Base-by-base conservation (phyloP, 2,888 invertebrate species). In the Druceiella hillmani region DNA sequence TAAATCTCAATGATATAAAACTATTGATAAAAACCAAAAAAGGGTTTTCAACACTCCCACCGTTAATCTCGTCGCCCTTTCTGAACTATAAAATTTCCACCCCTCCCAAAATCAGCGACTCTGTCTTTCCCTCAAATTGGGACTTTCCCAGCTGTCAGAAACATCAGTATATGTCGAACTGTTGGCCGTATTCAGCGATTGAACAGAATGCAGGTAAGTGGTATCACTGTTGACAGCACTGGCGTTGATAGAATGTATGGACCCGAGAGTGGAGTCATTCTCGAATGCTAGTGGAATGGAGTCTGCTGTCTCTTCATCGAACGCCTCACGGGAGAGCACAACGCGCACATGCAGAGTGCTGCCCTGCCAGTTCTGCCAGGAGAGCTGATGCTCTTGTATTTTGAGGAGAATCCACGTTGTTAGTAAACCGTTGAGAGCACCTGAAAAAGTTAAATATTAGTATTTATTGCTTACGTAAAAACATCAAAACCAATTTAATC, bases 381-480 rank as follows among this genome's bases (percentile, higher is more conserved):
- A 64, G 51, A 57, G 28, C 59, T 68, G 69, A 57, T 70, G 69
- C 58, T 69, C 69, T 52, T 70, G 69, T 47, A 69, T 58, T 60
- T 68, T 70, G 24, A 70, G 61, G 52, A 70, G 62, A 61, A 68
- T 64, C 69, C 69, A 70, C 24, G 69, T 70, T 2, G 69, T 70
- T 41, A 70, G 57, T 43, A 70, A 55, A 0, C 69, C 69, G 56
- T 70, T 70, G 7, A 69, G 52, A 0, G 69, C 69, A 10, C 69
- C 69, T 68, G 50, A 7, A 3, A 11, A 15, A 26, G 6, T 20
- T 20, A 7, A n/a, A n/a, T n/a, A n/a, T n/a, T n/a, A n/a, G n/a
- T n/a, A n/a, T n/a, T n/a, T n/a, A n/a, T n/a, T n/a, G n/a, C n/a
- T n/a, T n/a, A n/a, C n/a, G n/a, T n/a, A n/a, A n/a, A n/a, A n/a